Evolutionary conservation across 2,113 vertebrate species (phyloP).

Genomic region (Forbesichthys papilliferus): DNA sequence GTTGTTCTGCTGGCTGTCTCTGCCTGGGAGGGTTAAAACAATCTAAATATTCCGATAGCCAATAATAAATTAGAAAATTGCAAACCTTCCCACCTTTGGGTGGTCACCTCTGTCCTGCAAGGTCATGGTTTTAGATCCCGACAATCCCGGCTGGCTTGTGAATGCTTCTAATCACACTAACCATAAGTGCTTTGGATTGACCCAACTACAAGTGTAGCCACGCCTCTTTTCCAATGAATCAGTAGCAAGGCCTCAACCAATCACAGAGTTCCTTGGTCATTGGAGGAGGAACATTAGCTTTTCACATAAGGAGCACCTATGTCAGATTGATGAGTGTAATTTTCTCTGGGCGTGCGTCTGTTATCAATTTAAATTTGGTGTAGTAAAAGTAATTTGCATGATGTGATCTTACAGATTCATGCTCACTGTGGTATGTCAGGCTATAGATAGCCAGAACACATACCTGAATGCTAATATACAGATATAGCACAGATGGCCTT

Average conservation of each 20-base stretch:
- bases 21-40: too few species aligned
- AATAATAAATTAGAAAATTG: too few species aligned
- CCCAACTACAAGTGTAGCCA: too few species aligned
- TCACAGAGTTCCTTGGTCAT: constrained; percentile 21
- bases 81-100: too few species aligned
- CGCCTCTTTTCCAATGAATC: too few species aligned
- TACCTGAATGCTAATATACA: constrained; percentile 5
- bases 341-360: constrained; percentile 23
- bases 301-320: constrained; percentile 44
- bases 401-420: constrained; percentile 27
- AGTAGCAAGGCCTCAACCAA: constrained; percentile 4
- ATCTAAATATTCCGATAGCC: too few species aligned
- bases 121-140: too few species aligned
- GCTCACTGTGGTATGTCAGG: constrained; percentile 35
- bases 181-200: too few species aligned
- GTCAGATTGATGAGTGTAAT: constrained; percentile 64
- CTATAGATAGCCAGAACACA: constrained; percentile 7
- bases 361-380: constrained; percentile 49
- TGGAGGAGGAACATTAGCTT: constrained; percentile 42
- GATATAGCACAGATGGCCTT: constrained; percentile 13
- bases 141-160: too few species aligned
- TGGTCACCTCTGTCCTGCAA: too few species aligned
- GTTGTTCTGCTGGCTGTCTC: too few species aligned
- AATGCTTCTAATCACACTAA: too few species aligned
- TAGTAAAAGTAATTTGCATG: constrained; percentile 51